phyloP scores from a whole-genome alignment of 2,113 vertebrate genomes.

The Ictidomys tridecemlineatus region DNA sequence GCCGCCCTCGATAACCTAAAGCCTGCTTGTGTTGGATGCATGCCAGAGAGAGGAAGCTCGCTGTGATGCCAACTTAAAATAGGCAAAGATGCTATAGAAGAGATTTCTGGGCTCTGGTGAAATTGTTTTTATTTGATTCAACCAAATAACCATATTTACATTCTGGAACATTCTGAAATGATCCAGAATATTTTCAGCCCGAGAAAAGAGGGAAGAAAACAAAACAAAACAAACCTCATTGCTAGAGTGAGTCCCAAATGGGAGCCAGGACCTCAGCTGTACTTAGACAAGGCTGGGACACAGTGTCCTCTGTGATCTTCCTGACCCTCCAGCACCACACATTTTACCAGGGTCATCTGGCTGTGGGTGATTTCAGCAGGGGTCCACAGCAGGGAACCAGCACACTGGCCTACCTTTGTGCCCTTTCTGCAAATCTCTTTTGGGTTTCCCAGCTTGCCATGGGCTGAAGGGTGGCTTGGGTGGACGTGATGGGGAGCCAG shows the following conservation, averaged over 20 bases:
- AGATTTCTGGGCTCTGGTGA: background rate
- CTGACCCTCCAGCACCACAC: background rate
- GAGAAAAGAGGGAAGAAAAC: background rate
- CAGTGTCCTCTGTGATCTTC: background rate
- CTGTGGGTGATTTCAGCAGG: background rate
- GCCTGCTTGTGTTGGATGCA: background rate
- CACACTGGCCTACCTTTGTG: rapidly evolving
- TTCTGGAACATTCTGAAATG: background rate
- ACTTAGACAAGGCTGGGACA: too few relatives aligned
- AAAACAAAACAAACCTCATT: background rate
- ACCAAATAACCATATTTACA: background rate
- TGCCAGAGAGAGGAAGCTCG: background rate
- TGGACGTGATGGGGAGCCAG: background rate
- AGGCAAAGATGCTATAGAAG: background rate
- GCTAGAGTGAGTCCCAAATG: background rate
- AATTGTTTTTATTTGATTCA: background rate
- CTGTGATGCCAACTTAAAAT: background rate
- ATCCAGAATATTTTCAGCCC: background rate
- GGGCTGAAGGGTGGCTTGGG: background rate
- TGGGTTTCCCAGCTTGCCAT: background rate
- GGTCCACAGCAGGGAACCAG: background rate
- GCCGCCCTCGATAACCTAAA: background rate
- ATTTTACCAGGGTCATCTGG: background rate
- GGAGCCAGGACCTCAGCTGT: background rate
- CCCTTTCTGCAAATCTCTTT: background rate